Conservation (phyloP, 2,888 invertebrate species). For the Meliscaeva auricollis region DNA sequence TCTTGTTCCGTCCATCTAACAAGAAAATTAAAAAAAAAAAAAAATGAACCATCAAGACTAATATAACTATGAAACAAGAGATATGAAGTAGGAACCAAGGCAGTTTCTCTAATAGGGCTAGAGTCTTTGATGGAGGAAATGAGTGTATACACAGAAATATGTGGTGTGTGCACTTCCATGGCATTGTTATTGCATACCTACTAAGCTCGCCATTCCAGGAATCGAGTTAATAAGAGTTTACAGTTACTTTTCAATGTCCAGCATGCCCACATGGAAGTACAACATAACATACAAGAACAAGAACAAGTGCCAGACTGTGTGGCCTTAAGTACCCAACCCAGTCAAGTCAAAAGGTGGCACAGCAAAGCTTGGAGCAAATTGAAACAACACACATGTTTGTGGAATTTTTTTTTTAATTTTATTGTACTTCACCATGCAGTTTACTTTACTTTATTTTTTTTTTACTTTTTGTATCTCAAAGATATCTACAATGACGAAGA, state of each 20-base stretch:
- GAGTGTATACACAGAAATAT: too few species aligned
- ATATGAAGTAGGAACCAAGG: constrained; percentile 2
- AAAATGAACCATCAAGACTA: constrained; percentile 17
- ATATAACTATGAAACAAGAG: background rate
- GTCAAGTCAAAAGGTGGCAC: constrained; percentile 27
- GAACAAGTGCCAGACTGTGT: constrained; percentile 16
- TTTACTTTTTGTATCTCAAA: constrained; percentile 38
- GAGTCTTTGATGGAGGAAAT: constrained; percentile 22
- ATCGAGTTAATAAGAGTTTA: constrained; percentile 69
- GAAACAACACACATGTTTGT: constrained; percentile 68
- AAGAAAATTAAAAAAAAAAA: constrained; percentile 60
- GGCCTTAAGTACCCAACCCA: constrained; percentile 27
- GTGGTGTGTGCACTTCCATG: constrained; percentile 10
- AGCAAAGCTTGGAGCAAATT: constrained; percentile 58
- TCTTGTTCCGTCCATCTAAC: constrained; percentile 81
- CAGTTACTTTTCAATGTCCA: constrained; percentile 72
- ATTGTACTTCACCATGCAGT: constrained; percentile 44
- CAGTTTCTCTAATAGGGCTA: constrained; percentile 69
- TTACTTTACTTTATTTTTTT: background rate
- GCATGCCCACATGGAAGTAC: constrained; percentile 46
- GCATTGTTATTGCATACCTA: constrained; percentile 49
- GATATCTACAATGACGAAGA: constrained; percentile 32
- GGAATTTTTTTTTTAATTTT: constrained; percentile 47
- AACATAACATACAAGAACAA: background rate
- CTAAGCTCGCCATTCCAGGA: constrained; percentile 46